These are phyloP conservation scores for Cottus gobio DNA, from an alignment of 2,113 vertebrate genomes.

Conservation along the genomic window DNA sequence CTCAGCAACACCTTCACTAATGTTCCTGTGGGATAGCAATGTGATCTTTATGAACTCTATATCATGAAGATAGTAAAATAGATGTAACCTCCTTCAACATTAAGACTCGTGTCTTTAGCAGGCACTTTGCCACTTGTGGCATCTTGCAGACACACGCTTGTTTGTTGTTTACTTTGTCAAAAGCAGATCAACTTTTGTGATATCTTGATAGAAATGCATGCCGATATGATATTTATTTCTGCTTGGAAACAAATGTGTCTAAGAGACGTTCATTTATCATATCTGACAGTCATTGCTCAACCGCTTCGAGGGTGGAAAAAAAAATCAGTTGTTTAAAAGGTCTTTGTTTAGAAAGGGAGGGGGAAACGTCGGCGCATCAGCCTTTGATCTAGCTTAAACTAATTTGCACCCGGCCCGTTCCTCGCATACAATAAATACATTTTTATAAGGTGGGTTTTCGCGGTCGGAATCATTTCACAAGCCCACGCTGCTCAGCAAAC, in stretches of 20 bases:
- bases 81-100: not conserved
- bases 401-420: not conserved
- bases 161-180: conserved; percentile 50
- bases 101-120: not conserved
- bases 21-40: not conserved
- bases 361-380: conserved; percentile 41
- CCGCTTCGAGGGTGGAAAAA: not conserved
- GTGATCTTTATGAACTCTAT: not conserved
- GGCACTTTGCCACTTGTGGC: conserved; percentile 48
- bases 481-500: not conserved
- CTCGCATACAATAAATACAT: not conserved
- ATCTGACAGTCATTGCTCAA: conserved; percentile 2
- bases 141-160: conserved; percentile 52
- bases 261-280: not conserved
- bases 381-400: conserved; percentile 28
- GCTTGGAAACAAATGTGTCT: not conserved
- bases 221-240: not conserved
- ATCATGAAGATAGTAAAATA: not conserved
- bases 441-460: not conserved
- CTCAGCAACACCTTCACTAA: not conserved
- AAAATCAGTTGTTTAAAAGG: conserved; percentile 60
- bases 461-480: not conserved
- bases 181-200: conserved; percentile 39
- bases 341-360: conserved; percentile 67
- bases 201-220: conserved; percentile 22